Percentiles rank a stretch among this genome's conserved stretches.
Conservation (phyloP, 2,888 invertebrate species). For the Epinotia bilunana region DNA sequence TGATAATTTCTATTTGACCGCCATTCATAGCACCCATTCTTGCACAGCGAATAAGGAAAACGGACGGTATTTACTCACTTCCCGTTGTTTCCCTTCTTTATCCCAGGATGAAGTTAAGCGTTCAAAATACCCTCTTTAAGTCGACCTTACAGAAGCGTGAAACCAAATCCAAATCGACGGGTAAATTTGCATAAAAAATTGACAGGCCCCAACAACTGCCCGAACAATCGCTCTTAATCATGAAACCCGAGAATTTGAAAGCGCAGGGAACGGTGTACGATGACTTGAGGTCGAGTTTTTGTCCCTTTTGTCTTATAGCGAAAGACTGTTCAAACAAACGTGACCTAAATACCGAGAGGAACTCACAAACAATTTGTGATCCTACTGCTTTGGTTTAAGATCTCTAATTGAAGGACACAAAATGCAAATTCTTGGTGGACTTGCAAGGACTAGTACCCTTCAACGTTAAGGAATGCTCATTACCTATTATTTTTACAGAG, state of each 20-base stretch:
- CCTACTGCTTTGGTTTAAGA: constrained; percentile 17
- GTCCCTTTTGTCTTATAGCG: constrained; percentile 44
- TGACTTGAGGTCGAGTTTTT: constrained; percentile 43
- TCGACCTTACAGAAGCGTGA: constrained; percentile 46
- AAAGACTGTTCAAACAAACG: constrained; percentile 38
- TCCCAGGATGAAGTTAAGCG: constrained; percentile 34
- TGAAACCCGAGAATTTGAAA: constrained; percentile 57
- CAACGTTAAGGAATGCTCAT: constrained; percentile 39
- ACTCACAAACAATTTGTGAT: constrained; percentile 21
- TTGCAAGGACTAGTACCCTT: constrained; percentile 36
- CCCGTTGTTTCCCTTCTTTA: constrained; percentile 27
- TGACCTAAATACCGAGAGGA: constrained; percentile 35
- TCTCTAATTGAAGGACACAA: constrained; percentile 6
- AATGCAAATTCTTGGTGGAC: constrained; percentile 28
- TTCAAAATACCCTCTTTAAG: constrained; percentile 38
- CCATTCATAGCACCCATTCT: constrained; percentile 8
- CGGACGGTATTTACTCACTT: constrained; percentile 17
- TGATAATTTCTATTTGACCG: background rate
- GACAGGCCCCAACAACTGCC: constrained; percentile 54
- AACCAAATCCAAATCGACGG: constrained; percentile 47
- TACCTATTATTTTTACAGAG: constrained; percentile 43
- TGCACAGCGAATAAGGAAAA: constrained; percentile 33
- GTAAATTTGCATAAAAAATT: constrained; percentile 65
- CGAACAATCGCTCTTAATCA: constrained; percentile 65
- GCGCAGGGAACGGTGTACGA: constrained; percentile 36